phyloP scores from a whole-genome alignment of 2,888 invertebrate genomes.

The Nomada lathburiana region DNA sequence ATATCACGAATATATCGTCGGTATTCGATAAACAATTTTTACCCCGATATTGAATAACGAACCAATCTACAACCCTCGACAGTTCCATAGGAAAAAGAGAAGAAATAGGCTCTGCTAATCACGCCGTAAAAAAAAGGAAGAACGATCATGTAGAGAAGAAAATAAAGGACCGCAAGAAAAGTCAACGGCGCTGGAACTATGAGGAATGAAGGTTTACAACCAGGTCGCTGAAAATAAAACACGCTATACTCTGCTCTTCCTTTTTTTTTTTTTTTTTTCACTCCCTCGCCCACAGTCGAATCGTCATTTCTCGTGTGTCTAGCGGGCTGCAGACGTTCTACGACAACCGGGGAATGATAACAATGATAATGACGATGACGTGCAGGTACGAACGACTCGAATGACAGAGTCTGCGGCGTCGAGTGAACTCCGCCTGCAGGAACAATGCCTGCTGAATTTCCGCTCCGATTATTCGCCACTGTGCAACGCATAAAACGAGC shows the following conservation, averaged over 20 bases:
- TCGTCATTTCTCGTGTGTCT: slow-evolving; percentile 74
- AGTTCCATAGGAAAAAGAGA: no score
- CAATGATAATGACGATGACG: slow-evolving; percentile 62
- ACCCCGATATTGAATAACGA: no score
- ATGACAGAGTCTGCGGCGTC: slow-evolving; percentile 50
- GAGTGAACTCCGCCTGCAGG: slow-evolving; percentile 42
- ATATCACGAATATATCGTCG: no score
- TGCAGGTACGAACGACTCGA: slow-evolving; percentile 43
- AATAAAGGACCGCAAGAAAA: not conserved
- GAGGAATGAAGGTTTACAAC: not conserved
- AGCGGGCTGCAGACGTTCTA: slow-evolving; percentile 23
- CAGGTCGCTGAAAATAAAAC: no score
- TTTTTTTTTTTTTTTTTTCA: no score
- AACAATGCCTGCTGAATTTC: slow-evolving; percentile 65
- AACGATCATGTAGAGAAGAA: no score
- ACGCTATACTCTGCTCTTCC: slow-evolving; percentile 2
- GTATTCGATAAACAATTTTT: no score
- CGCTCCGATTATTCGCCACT: slow-evolving; percentile 61
- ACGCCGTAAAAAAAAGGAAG: no score
- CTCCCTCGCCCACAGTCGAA: slow-evolving; percentile 38
- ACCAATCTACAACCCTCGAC: no score
- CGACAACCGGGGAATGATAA: slow-evolving; percentile 50
- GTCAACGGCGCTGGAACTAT: not conserved
- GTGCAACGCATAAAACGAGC: slow-evolving; percentile 48
- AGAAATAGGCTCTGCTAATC: no score